Evolutionary conservation across 2,797 vertebrate species (phyloP), one percentile per base, ranked within the genome.

Genomic region (Cynopterus sphinx): DNA sequence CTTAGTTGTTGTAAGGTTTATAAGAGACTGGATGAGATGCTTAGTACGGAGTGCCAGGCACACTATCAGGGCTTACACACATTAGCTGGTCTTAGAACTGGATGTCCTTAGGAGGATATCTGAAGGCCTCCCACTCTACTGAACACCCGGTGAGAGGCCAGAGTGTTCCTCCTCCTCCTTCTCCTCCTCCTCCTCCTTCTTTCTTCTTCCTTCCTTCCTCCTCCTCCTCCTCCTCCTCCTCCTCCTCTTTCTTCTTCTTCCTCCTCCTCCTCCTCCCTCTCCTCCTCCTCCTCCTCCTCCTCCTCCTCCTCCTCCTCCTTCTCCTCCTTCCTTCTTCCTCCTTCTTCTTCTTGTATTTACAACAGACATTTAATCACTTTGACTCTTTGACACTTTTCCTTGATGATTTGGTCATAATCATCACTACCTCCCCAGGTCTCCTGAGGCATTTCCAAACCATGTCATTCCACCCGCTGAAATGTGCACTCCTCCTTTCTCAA

Each of bases 1-100:
- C 65, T 89, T n/a, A 11, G 16, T 26, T 17, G 6, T 11, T 9
- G 2, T 10, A 51, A 78, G 53, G 31, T 43, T 81, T 36, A 1
- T 43, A 33, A 71, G 46, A 55, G 51, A 5, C 10, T 33, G n/a
- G 55, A 11, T 33, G 49, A 65, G 67, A 22, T 28, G 13, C 24
- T 53, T 1, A 2, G 0, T 68, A 17, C 5, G 9, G 55, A 51
- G 10, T 0, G 7, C 39, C 9, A 8, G 24, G 49, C 0, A 3
- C 9, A 6, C 4, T 2, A 9, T 12, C 10, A 71, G 41, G 53
- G 53, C 46, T 70, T 55, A 0, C 39, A 11, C 1, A 1, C 4
- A 6, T 10, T 65, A 75, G 31, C 33, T 63, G 39, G 49, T 73
- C n/a, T 51, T 8, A 68, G 65, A 82, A 53, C 17, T 46, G 22